phyloP scores from a whole-genome alignment of 2,113 vertebrate genomes.

The Cepphus grylle region DNA sequence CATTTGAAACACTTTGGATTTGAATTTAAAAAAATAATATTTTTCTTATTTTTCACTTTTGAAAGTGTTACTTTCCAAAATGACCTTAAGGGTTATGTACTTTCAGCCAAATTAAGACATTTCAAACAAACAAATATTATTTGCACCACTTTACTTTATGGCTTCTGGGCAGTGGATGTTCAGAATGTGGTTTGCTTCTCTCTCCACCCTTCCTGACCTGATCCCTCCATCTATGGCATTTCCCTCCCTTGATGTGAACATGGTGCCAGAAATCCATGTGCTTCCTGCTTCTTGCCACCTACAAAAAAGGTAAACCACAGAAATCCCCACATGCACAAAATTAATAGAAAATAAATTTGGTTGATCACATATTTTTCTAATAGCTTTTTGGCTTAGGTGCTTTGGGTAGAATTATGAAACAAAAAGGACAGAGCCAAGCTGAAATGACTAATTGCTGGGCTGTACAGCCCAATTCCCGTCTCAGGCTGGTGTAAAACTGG shows the following conservation, averaged over 20 bases:
- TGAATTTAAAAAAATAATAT: neutral
- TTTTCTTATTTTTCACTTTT: neutral
- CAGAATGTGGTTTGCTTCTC: neutral
- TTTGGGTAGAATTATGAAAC: neutral
- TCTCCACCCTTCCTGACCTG: neutral
- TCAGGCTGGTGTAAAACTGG: neutral
- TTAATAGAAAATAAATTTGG: neutral
- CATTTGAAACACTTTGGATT: neutral
- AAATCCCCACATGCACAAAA: neutral
- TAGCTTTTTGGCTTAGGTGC: neutral
- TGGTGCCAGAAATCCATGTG: neutral
- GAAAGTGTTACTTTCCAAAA: neutral
- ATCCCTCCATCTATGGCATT: neutral
- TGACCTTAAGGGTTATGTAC: neutral
- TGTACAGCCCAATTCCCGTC: neutral
- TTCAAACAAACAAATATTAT: neutral
- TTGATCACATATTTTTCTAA: neutral
- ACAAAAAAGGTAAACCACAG: neutral
- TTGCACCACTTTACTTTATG: neutral
- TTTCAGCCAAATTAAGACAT: neutral
- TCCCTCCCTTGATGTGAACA: neutral
- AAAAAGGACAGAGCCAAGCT: neutral
- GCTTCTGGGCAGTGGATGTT: neutral
- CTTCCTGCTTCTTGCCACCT: neutral
- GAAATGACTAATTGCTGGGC: neutral